These are phyloP conservation scores for Drosophila kikkawai DNA, from an alignment of 1,140 invertebrate species.

Conservation along the genomic window DNA sequence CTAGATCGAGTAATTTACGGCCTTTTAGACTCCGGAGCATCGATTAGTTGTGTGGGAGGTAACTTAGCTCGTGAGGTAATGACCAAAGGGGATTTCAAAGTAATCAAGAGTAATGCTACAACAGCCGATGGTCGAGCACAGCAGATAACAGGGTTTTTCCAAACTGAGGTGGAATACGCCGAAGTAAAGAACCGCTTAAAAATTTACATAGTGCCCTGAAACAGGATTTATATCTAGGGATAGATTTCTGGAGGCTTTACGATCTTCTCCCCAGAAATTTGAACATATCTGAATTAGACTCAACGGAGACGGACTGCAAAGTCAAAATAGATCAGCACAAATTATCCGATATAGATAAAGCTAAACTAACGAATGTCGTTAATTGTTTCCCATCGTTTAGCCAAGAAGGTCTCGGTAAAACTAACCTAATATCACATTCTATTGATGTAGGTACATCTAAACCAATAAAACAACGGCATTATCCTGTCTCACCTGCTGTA, in stretches of 20 bases:
- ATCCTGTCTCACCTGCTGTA: neutral
- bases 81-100: neutral
- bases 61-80: slow-evolving; percentile 1
- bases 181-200: neutral
- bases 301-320: neutral
- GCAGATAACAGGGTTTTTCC: neutral
- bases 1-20: neutral
- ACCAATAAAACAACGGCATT: neutral
- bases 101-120: neutral
- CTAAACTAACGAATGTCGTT: neutral
- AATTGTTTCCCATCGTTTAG: neutral
- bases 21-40: neutral
- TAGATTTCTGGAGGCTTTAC: neutral
- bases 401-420: neutral
- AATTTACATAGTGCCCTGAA: neutral
- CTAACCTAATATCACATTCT: neutral
- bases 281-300: neutral
- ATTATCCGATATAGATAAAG: neutral
- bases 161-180: neutral
- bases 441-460: neutral
- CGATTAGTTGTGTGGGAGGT: neutral
- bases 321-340: neutral
- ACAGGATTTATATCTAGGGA: neutral
- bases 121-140: neutral
- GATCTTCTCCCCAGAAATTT: neutral